Evolutionary conservation across 2,113 vertebrate genomes (phyloP).

Genomic region (Carassius auratus): DNA sequence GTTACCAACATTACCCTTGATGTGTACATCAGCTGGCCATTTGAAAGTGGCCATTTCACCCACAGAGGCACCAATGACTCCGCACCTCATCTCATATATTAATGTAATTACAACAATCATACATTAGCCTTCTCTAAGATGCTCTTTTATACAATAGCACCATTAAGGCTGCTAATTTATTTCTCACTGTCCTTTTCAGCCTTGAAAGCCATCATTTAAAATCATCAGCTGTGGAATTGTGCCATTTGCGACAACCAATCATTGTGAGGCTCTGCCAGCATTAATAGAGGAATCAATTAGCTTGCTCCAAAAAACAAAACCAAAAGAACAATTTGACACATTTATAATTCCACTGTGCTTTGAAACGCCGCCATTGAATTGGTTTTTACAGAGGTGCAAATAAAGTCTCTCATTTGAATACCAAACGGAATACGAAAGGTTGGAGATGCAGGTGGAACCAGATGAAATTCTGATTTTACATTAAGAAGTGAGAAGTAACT

Average conservation of each 20-base stretch:
- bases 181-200: constrained; percentile 20
- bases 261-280: constrained; percentile 12
- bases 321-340: constrained; percentile 41
- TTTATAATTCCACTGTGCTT: constrained; percentile 34
- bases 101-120: constrained; percentile 27
- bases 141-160: background rate
- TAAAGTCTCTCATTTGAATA: constrained; percentile 43
- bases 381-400: constrained; percentile 30
- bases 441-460: background rate
- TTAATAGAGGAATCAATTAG: constrained; percentile 53
- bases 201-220: constrained; percentile 39
- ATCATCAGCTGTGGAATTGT: constrained; percentile 31
- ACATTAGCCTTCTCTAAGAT: constrained; percentile 10
- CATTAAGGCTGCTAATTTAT: constrained; percentile 17
- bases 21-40: background rate
- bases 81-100: background rate
- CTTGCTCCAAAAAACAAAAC: constrained; percentile 33
- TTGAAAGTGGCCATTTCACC: constrained; percentile 4
- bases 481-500: constrained; percentile 1
- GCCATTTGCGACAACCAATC: constrained; percentile 38
- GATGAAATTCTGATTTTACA: constrained; percentile 17
- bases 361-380: constrained; percentile 12
- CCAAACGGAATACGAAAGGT: constrained; percentile 1
- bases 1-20: too few relatives aligned
- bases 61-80: background rate